A percentile compares a stretch with the other conserved stretches of the same genome.
These are phyloP conservation scores for Ceyx cyanopectus DNA, from an alignment of 2,113 vertebrate genomes.

Conservation along the genomic window DNA sequence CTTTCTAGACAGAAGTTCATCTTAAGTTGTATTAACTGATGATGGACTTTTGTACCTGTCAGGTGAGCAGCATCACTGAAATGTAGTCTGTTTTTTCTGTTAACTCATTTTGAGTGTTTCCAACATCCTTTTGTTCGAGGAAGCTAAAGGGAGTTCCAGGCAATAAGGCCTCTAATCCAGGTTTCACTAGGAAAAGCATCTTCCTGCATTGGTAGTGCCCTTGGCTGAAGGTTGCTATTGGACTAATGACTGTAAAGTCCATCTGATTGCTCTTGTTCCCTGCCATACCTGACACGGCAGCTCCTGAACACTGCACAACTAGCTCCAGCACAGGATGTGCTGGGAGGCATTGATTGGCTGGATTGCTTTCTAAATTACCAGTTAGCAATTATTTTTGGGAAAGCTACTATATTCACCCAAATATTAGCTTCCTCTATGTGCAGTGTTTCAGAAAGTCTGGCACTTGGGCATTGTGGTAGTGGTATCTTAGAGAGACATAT, in stretches of 20 bases:
- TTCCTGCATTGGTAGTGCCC: not conserved
- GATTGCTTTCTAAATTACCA: not conserved
- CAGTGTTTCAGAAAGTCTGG: not conserved
- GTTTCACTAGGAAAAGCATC: not conserved
- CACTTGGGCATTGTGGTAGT: not conserved
- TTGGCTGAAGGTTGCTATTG: not conserved
- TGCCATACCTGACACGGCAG: not conserved
- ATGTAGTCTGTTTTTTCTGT: not conserved
- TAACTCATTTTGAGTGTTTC: not conserved
- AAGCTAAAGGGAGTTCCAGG: not conserved
- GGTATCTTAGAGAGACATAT: not conserved
- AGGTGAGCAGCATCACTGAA: not conserved
- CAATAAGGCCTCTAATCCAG: not conserved
- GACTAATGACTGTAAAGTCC: not conserved
- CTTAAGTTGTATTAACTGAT: not conserved
- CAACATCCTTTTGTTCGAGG: not conserved
- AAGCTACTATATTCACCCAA: not conserved
- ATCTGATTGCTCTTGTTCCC: not conserved
- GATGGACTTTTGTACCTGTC: not conserved
- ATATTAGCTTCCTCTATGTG: not conserved
- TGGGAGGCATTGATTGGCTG: not conserved
- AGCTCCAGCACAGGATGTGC: not conserved
- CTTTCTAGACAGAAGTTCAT: not conserved
- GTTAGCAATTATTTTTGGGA: not conserved
- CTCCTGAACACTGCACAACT: not conserved